Percentiles rank a stretch among this genome's conserved stretches.
Evolutionary conservation across 2,113 vertebrate genomes (phyloP).

Genomic region (Notiomystis cincta): DNA sequence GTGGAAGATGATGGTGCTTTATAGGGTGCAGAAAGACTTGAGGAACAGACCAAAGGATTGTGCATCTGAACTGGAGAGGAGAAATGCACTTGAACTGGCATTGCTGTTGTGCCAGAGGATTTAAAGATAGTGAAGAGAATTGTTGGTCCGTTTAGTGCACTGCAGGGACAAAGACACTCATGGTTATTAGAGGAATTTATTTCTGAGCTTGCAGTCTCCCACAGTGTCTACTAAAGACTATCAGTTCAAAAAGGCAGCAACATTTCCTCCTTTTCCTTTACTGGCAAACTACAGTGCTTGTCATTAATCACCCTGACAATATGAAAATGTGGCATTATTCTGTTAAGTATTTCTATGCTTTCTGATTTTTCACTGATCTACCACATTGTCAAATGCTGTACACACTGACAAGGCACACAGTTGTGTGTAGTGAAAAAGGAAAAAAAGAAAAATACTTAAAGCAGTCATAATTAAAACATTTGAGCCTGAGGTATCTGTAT

Average conservation of each 20-base stretch:
- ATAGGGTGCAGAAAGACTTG: not conserved
- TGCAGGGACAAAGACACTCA: not conserved
- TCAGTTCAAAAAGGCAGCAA: not conserved
- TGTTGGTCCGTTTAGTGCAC: not conserved
- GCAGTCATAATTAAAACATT: not conserved
- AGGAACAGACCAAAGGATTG: not conserved
- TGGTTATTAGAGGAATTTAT: conserved; percentile 26
- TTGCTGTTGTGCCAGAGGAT: not conserved
- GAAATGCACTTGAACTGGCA: not conserved
- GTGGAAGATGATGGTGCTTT: not conserved
- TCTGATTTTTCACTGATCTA: not conserved
- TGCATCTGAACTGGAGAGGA: not conserved
- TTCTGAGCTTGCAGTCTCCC: not conserved
- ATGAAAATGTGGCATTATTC: not conserved
- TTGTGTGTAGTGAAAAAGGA: not conserved
- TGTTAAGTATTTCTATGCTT: not conserved
- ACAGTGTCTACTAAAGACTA: not conserved
- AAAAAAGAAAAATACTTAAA: not conserved
- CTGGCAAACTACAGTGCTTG: not conserved
- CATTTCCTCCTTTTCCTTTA: not conserved
- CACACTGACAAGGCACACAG: not conserved
- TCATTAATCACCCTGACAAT: conserved; percentile 1
- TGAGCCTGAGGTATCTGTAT: not conserved
- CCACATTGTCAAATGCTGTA: not conserved
- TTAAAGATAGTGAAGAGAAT: not conserved